A percentile compares a stretch with the other conserved stretches of the same genome.
phyloP scores from a whole-genome alignment of 2,888 invertebrate species.

The Acanthosoma haemorrhoidale region DNA sequence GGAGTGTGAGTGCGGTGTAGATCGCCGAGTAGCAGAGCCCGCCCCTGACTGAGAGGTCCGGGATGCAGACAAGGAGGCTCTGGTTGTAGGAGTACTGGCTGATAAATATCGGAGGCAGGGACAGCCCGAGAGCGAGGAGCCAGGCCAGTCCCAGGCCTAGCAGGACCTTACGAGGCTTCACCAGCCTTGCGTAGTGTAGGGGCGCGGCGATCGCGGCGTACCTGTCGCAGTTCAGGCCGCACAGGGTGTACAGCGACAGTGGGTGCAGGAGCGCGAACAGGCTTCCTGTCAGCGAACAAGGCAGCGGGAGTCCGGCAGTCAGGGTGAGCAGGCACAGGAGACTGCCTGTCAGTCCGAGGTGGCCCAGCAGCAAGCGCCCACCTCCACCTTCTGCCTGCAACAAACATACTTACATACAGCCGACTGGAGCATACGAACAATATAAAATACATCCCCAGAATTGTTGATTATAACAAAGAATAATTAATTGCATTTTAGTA shows the following conservation, averaged over 20 bases:
- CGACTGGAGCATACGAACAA: too few relatives aligned
- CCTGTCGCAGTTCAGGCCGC: conserved; percentile 58
- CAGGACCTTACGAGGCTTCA: conserved; percentile 64
- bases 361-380: conserved; percentile 58
- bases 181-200: conserved; percentile 70
- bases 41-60: conserved; percentile 57
- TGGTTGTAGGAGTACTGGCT: conserved; percentile 53
- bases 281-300: conserved; percentile 61
- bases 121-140: conserved; percentile 50
- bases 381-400: conserved; percentile 36
- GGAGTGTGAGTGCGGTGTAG: conserved; percentile 60
- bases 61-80: conserved; percentile 60
- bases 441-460: too few relatives aligned
- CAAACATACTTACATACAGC: too few relatives aligned
- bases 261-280: conserved; percentile 66
- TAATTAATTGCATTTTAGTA: too few relatives aligned
- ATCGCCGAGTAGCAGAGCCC: conserved; percentile 60
- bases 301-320: conserved; percentile 43
- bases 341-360: conserved; percentile 65
- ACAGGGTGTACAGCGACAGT: conserved; percentile 71
- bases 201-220: conserved; percentile 77
- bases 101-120: conserved; percentile 57
- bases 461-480: too few relatives aligned
- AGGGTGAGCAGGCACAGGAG: conserved; percentile 59
- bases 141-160: conserved; percentile 64